Evolutionary conservation across 2,888 invertebrate species (phyloP).

Genomic region (Axea sp.): DNA sequence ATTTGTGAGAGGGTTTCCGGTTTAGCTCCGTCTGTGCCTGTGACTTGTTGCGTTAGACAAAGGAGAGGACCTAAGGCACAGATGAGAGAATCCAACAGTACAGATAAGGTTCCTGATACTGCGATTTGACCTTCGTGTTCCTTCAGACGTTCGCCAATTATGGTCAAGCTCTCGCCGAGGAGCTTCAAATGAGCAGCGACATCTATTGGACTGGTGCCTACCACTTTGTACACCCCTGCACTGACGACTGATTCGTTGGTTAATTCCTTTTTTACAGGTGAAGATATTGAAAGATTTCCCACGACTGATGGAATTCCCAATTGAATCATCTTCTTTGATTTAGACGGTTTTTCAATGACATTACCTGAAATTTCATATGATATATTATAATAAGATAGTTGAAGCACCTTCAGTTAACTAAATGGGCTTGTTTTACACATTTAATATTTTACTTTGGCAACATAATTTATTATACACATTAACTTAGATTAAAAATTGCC

Average conservation of each 20-base stretch:
- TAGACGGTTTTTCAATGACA: slow-evolving; percentile 54
- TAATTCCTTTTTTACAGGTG: slow-evolving; percentile 75
- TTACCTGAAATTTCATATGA: slow-evolving; percentile 63
- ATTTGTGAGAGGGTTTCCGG: slow-evolving; percentile 83
- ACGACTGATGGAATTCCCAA: slow-evolving; percentile 76
- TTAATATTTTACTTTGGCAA: too few species aligned
- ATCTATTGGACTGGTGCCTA: slow-evolving; percentile 90
- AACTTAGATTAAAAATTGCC: too few species aligned
- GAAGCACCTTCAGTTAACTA: too few species aligned
- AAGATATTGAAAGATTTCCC: slow-evolving; percentile 71
- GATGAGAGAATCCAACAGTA: slow-evolving; percentile 93
- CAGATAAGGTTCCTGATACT: slow-evolving; percentile 95
- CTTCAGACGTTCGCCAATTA: slow-evolving; percentile 94
- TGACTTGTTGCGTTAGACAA: slow-evolving; percentile 91
- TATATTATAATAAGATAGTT: too few species aligned
- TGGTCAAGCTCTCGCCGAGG: slow-evolving; percentile 94
- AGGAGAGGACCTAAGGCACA: slow-evolving; percentile 94
- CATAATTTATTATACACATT: too few species aligned
- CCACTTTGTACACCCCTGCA: slow-evolving; percentile 82
- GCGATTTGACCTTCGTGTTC: slow-evolving; percentile 98
- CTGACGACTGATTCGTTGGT: slow-evolving; percentile 77
- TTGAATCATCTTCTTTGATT: slow-evolving; percentile 76
- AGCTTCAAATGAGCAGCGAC: slow-evolving; percentile 95
- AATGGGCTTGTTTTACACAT: too few species aligned
- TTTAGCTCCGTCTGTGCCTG: slow-evolving; percentile 81